These are phyloP conservation scores for Bucco capensis DNA, from an alignment of 2,113 vertebrate genomes.

Conservation along the genomic window DNA sequence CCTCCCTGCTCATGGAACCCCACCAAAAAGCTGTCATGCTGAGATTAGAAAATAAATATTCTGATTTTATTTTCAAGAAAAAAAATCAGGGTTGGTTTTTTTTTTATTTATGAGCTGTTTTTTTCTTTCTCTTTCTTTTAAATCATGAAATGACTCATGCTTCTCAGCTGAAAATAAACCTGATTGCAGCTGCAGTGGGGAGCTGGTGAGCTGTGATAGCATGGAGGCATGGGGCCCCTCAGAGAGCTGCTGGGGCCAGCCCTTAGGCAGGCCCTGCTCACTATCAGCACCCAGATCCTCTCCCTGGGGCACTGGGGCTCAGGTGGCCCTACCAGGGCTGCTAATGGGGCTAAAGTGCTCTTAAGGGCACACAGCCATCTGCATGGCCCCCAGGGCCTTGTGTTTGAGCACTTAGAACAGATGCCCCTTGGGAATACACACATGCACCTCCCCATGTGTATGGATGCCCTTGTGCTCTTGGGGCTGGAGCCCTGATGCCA, in stretches of 20 bases:
- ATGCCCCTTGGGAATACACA: not conserved
- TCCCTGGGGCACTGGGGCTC: not conserved
- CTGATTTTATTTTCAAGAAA: not conserved
- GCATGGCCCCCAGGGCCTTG: not conserved
- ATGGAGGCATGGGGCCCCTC: not conserved
- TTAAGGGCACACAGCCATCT: not conserved
- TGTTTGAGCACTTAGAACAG: not conserved
- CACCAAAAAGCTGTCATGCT: not conserved
- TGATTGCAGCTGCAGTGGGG: not conserved
- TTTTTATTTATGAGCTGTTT: not conserved
- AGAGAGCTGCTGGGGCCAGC: fast-evolving
- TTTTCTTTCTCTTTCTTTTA: not conserved
- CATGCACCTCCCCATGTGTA: not conserved
- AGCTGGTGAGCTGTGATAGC: not conserved
- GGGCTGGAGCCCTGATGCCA: not conserved
- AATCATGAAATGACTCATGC: not conserved
- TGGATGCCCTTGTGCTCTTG: not conserved
- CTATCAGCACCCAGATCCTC: not conserved
- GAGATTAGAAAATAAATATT: not conserved
- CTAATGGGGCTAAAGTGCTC: constrained; percentile 69
- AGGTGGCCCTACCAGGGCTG: constrained; percentile 24
- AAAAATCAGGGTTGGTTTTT: fast-evolving
- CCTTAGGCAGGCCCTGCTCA: not conserved
- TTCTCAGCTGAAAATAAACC: constrained; percentile 40
- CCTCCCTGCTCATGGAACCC: not conserved